phyloP scores from a whole-genome alignment of 1,140 invertebrate species.

The Agraylea sexmaculata region DNA sequence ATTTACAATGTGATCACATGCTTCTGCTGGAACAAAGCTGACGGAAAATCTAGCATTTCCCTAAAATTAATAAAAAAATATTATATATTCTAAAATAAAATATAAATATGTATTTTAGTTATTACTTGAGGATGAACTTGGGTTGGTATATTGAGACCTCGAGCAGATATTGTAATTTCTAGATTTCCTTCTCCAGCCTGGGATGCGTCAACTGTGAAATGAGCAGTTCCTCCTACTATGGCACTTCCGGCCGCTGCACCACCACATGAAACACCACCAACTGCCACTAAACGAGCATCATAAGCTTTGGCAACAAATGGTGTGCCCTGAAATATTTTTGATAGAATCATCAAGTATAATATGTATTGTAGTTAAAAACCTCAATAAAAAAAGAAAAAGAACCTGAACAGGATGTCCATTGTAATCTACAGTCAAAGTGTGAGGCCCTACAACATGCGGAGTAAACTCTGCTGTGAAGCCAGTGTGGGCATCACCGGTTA shows the following conservation, averaged over 20 bases:
- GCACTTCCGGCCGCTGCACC: constrained; percentile 39
- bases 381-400: constrained; percentile 16
- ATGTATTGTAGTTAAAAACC: not conserved
- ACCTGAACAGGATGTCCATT: constrained; percentile 71
- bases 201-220: constrained; percentile 90
- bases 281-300: constrained; percentile 78
- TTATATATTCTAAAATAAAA: too few species aligned
- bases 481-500: constrained; percentile 76
- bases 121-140: constrained; percentile 94
- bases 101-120: too few species aligned
- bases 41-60: constrained; percentile 78
- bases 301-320: constrained; percentile 90
- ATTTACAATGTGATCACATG: constrained; percentile 87
- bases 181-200: constrained; percentile 96
- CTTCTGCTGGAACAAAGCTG: constrained; percentile 87
- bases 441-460: constrained; percentile 78
- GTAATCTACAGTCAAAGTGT: constrained; percentile 82
- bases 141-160: constrained; percentile 89
- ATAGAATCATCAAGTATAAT: not conserved
- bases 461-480: constrained; percentile 86
- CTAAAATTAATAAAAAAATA: constrained; percentile 26
- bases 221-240: constrained; percentile 71
- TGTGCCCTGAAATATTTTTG: constrained; percentile 53
- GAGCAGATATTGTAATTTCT: constrained; percentile 90
- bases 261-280: constrained; percentile 67